A percentile compares a stretch with the other conserved stretches of the same genome.
These are phyloP conservation scores for Sebastes fasciatus DNA, from an alignment of 2,113 vertebrate species.

Conservation along the genomic window DNA sequence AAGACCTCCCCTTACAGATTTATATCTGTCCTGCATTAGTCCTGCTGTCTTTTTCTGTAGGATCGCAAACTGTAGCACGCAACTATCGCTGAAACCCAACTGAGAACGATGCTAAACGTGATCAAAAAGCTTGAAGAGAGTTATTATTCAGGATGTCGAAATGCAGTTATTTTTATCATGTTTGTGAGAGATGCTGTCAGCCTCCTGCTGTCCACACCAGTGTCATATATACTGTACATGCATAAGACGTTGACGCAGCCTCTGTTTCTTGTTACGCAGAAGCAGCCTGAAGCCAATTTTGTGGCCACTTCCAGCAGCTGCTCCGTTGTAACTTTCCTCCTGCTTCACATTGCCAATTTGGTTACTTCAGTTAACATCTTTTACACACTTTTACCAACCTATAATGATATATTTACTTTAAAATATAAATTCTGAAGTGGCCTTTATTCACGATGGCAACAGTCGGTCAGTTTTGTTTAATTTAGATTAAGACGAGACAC, in stretches of 20 bases:
- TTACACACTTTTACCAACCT: not conserved
- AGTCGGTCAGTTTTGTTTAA: not conserved
- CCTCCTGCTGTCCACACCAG: conserved; percentile 15
- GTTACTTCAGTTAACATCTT: not conserved
- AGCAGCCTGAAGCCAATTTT: conserved; percentile 17
- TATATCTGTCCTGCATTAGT: conserved; percentile 14
- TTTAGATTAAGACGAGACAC: not conserved
- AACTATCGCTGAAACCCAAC: conserved; percentile 16
- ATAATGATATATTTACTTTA: not conserved
- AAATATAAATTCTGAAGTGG: no score
- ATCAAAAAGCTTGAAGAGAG: not conserved
- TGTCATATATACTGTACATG: not conserved
- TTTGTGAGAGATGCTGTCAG: conserved; percentile 21
- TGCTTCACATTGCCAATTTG: not conserved
- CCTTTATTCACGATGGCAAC: not conserved
- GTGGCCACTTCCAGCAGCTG: conserved; percentile 3
- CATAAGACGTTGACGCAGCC: not conserved
- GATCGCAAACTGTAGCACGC: not conserved
- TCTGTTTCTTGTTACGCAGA: conserved; percentile 28
- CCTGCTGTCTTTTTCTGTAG: conserved; percentile 7
- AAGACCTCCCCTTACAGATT: conserved; percentile 11
- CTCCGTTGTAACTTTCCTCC: not conserved
- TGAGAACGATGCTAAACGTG: not conserved
- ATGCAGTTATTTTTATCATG: not conserved
- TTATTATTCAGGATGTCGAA: not conserved